These are phyloP conservation scores for Mesorhabditis belari DNA, from an alignment of 2,888 invertebrate species.

Conservation along the genomic window DNA sequence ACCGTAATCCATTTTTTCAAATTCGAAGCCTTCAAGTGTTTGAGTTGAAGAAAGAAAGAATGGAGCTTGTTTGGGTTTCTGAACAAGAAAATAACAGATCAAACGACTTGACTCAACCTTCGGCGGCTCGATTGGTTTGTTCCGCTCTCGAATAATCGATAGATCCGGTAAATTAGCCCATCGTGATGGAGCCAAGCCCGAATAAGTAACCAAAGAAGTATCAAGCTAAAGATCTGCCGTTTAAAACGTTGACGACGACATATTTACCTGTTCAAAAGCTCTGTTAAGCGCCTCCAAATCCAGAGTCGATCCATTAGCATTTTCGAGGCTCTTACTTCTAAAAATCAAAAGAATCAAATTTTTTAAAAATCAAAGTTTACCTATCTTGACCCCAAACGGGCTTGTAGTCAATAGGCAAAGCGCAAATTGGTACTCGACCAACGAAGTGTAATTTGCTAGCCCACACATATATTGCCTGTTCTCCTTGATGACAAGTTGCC, in stretches of 20 bases:
- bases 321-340: neutral
- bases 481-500: conserved; percentile 79
- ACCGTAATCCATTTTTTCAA: conserved; percentile 57
- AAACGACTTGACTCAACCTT: no score
- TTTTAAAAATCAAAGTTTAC: neutral
- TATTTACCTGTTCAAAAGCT: neutral
- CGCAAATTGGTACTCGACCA: conserved; percentile 69
- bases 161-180: conserved; percentile 85
- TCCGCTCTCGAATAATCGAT: conserved; percentile 75
- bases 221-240: conserved; percentile 6
- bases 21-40: conserved; percentile 70
- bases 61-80: conserved; percentile 63
- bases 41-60: conserved; percentile 89
- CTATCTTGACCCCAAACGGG: conserved; percentile 43
- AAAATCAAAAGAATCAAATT: neutral
- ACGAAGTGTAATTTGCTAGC: conserved; percentile 78
- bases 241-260: neutral
- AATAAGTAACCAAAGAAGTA: conserved; percentile 67
- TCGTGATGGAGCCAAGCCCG: conserved; percentile 68
- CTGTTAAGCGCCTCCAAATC: neutral
- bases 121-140: conserved; percentile 78
- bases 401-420: conserved; percentile 60
- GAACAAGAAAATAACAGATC: no score
- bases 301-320: conserved; percentile 4
- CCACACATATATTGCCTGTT: conserved; percentile 87